phyloP scores from a whole-genome alignment of 2,113 vertebrate genomes.

The Sula dactylatra region DNA sequence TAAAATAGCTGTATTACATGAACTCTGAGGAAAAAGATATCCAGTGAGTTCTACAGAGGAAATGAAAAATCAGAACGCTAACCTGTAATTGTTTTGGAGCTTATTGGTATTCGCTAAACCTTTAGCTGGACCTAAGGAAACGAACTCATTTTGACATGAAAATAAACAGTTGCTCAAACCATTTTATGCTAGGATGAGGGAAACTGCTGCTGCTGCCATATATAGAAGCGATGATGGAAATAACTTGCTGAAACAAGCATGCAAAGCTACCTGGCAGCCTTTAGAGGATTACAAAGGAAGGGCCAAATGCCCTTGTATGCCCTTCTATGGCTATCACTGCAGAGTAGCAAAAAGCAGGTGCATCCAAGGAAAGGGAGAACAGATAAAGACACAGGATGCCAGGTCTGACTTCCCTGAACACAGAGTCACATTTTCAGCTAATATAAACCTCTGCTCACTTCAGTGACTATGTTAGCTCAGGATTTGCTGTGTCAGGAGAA shows the following conservation, averaged over 20 bases:
- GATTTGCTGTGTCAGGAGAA: not conserved
- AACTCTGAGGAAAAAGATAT: not conserved
- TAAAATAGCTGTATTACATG: not conserved
- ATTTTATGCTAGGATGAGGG: not conserved
- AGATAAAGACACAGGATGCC: not conserved
- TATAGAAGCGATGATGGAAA: not conserved
- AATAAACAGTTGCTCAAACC: not conserved
- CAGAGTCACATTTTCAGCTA: not conserved
- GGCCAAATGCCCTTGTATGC: not conserved
- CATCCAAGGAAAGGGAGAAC: not conserved
- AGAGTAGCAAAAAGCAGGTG: not conserved
- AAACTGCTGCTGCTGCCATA: not conserved
- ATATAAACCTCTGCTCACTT: not conserved
- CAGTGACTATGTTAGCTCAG: not conserved
- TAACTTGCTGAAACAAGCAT: not conserved
- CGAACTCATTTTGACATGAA: not conserved
- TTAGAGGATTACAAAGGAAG: not conserved
- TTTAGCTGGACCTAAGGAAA: not conserved
- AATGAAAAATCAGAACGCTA: not conserved
- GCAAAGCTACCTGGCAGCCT: not conserved
- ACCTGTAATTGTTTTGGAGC: not conserved
- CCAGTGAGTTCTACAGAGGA: not conserved
- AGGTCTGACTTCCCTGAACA: not conserved
- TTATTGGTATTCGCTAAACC: not conserved
- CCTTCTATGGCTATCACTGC: not conserved